phyloP scores from a whole-genome alignment of 2,797 vertebrate species.

The Morus bassanus region DNA sequence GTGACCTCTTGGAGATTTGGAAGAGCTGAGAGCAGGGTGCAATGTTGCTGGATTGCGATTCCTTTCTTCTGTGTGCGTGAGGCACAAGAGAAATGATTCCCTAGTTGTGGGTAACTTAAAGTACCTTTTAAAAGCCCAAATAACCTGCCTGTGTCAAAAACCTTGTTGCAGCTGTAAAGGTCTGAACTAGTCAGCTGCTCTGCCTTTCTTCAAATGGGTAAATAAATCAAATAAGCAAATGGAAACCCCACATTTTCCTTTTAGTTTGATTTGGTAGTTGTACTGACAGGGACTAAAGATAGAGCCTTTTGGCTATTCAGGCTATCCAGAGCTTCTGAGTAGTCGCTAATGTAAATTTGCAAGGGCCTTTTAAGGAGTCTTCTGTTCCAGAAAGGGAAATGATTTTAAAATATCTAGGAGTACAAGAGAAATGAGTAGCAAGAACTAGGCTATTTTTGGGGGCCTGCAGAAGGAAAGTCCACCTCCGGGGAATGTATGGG shows the following conservation, averaged over 20 bases:
- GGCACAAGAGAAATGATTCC: neutral
- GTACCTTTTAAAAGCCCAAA: neutral
- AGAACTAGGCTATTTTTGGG: neutral
- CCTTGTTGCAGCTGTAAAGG: neutral
- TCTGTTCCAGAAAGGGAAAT: neutral
- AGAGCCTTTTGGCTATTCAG: neutral
- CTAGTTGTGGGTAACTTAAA: neutral
- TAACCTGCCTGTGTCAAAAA: neutral
- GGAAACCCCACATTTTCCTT: neutral
- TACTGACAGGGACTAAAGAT: neutral
- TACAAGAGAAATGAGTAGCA: neutral
- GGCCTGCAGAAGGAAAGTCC: neutral
- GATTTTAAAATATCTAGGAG: neutral
- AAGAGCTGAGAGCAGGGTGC: neutral
- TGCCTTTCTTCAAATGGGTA: neutral
- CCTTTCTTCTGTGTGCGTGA: neutral
- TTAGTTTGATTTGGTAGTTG: neutral
- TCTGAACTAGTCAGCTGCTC: slow-evolving; percentile 10
- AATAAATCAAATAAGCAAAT: neutral
- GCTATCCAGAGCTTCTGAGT: neutral
- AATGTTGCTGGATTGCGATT: neutral
- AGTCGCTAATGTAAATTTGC: neutral
- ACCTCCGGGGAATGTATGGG: neutral
- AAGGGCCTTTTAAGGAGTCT: neutral
- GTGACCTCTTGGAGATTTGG: neutral